A percentile compares a stretch with the other conserved stretches of the same genome.
Evolutionary conservation across 2,888 invertebrate species (phyloP).

Genomic region (Tridacna crocea): DNA sequence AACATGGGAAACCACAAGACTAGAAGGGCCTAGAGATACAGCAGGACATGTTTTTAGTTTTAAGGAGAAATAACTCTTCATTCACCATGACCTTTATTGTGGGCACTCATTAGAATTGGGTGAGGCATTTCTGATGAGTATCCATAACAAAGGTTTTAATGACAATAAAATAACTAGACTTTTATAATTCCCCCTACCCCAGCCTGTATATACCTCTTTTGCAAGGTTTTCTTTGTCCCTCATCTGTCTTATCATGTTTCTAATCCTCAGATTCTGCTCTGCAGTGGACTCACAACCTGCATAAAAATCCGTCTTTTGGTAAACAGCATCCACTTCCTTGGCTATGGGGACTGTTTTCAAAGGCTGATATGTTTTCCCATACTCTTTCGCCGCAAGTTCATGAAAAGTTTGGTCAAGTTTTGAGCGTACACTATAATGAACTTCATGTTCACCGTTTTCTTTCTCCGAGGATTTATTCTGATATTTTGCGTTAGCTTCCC

Average conservation of each 20-base stretch:
- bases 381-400: background rate
- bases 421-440: background rate
- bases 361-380: background rate
- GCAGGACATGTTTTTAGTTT: background rate
- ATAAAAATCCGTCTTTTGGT: background rate
- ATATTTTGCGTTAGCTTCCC: no score
- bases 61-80: background rate
- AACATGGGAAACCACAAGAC: no score
- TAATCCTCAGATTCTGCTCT: conserved; percentile 2
- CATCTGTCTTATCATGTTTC: conserved; percentile 9
- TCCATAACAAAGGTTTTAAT: no score
- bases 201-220: background rate
- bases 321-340: background rate
- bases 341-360: no score
- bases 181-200: no score
- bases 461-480: background rate
- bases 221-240: background rate
- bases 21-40: no score
- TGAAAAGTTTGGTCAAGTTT: background rate
- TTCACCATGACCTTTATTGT: background rate
- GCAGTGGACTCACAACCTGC: background rate
- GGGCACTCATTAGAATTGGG: background rate
- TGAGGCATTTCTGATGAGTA: background rate
- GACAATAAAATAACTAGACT: no score
- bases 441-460: background rate